Evolutionary conservation across 2,113 vertebrate genomes (phyloP).

Genomic region (Acinonyx jubatus): DNA sequence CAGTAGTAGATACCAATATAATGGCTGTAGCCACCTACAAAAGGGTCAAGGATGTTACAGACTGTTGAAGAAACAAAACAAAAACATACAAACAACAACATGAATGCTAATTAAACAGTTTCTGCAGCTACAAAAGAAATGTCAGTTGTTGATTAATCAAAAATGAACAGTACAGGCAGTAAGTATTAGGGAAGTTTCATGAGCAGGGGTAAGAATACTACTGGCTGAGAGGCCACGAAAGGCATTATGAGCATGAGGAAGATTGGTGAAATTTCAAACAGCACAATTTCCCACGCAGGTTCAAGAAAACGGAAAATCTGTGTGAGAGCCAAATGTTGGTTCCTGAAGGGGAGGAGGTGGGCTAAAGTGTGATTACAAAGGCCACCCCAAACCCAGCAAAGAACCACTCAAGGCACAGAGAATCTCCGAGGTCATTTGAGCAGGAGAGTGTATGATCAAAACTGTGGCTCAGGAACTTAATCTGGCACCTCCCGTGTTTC

Average conservation of each 20-base stretch:
- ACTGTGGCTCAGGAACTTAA: neutral
- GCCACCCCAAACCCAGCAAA: neutral
- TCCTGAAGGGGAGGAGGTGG: neutral
- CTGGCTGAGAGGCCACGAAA: neutral
- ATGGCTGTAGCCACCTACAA: neutral
- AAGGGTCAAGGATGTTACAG: neutral
- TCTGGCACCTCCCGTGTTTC: neutral
- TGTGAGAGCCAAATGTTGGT: neutral
- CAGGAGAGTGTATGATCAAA: neutral
- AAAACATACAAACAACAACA: neutral
- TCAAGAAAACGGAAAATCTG: neutral
- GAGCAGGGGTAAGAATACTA: neutral
- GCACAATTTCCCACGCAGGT: neutral
- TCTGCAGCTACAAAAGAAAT: neutral
- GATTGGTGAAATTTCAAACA: neutral
- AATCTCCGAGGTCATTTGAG: neutral
- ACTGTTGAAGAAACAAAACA: neutral
- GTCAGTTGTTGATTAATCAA: neutral
- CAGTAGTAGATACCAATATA: neutral
- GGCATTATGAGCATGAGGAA: neutral
- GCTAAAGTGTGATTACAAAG: neutral
- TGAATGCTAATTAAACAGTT: neutral
- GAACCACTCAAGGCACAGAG: neutral
- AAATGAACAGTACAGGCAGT: neutral
- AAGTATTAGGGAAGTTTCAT: neutral